Percentiles rank a stretch among this genome's conserved stretches.
Evolutionary conservation across 2,113 vertebrate species (phyloP).

Genomic region (Tragelaphus scriptus): DNA sequence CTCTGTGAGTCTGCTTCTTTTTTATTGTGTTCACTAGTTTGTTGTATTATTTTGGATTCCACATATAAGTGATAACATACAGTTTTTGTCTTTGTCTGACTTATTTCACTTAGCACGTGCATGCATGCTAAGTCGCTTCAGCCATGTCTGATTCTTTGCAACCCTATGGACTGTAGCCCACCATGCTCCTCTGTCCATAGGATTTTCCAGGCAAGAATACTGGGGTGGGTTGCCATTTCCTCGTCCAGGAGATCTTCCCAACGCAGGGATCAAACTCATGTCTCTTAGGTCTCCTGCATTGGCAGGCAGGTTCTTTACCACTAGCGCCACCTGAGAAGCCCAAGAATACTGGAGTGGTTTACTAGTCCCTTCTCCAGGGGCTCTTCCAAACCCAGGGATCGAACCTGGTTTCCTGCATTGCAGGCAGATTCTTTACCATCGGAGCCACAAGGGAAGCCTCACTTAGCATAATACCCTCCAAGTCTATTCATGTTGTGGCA

Average conservation of each 20-base stretch:
- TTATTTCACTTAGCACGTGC: neutral
- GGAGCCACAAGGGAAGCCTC: neutral
- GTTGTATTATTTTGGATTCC: neutral
- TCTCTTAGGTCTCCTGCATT: neutral
- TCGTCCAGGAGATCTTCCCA: neutral
- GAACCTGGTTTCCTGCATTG: neutral
- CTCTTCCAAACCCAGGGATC: neutral
- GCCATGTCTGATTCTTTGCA: neutral
- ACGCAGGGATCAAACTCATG: neutral
- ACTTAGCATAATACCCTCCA: neutral
- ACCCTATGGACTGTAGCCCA: neutral
- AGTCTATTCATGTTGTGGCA: neutral
- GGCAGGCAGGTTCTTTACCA: neutral
- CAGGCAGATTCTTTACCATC: neutral
- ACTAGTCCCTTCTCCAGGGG: neutral
- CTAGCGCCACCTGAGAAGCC: neutral
- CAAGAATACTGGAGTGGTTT: neutral
- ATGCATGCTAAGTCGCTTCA: neutral
- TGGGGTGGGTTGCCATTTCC: neutral
- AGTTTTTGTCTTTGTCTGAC: neutral
- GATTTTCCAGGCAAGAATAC: neutral
- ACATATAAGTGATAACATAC: neutral
- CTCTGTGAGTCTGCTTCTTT: neutral
- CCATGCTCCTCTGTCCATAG: neutral
- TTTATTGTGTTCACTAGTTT: neutral